A percentile compares a stretch with the other conserved stretches of the same genome.
Evolutionary conservation across 2,888 invertebrate species (phyloP).

Genomic region (Eupithecia centaureata): DNA sequence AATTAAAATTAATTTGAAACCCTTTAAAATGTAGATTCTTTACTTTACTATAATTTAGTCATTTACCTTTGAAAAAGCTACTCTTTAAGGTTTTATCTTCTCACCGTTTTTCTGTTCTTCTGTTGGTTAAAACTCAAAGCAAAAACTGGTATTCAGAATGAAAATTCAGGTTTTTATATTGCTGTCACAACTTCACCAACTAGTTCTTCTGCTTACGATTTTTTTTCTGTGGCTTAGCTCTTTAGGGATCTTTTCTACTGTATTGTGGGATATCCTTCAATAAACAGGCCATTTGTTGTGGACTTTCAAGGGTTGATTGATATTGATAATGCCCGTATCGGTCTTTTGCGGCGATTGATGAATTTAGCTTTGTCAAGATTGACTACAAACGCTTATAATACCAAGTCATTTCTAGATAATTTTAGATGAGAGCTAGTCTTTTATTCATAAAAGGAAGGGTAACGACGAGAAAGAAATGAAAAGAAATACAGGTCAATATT

Average conservation of each 20-base stretch:
- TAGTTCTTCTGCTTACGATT: neutral
- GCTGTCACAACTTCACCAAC: neutral
- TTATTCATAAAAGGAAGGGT: neutral
- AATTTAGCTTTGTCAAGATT: neutral
- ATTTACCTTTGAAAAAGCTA: too few species aligned
- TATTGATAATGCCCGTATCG: conserved; percentile 28
- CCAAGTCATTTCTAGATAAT: neutral
- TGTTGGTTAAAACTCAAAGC: neutral
- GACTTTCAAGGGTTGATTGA: conserved; percentile 35
- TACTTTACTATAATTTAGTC: too few species aligned
- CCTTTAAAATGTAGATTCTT: too few species aligned
- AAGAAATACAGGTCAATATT: too few species aligned
- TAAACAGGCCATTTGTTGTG: conserved; percentile 39
- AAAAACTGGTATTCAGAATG: neutral
- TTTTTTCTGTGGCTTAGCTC: conserved; percentile 8
- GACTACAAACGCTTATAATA: neutral
- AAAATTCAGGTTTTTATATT: neutral
- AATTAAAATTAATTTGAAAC: too few species aligned
- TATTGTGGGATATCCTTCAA: conserved; percentile 34
- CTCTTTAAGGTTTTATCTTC: too few species aligned
- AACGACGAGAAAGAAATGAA: neutral
- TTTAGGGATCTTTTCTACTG: conserved; percentile 24
- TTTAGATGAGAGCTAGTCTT: neutral
- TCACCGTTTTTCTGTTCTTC: neutral
- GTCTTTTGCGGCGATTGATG: conserved; percentile 7